Conservation (phyloP, 2,888 invertebrate species). For the Protula sp. region DNA sequence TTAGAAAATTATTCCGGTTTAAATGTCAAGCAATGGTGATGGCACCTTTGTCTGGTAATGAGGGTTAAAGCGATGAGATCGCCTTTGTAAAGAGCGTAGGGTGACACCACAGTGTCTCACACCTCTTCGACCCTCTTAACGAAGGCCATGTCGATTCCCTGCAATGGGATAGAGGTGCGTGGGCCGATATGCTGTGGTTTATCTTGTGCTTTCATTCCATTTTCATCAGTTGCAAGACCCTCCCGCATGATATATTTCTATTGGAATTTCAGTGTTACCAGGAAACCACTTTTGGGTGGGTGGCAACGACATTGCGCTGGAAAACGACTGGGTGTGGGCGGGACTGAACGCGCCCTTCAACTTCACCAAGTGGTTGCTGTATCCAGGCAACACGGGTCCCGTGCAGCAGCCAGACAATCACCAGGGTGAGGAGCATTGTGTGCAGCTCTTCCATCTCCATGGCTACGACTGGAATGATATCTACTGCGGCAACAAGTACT, state of each 20-base stretch:
- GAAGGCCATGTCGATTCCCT: no score
- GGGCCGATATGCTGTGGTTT: no score
- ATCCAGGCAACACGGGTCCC: not conserved
- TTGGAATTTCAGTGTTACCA: constrained; percentile 3
- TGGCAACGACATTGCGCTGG: constrained; percentile 6
- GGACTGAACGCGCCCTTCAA: constrained; percentile 6
- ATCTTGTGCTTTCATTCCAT: no score
- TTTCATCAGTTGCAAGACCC: no score
- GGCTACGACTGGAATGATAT: constrained; percentile 9
- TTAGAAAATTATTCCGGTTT: no score
- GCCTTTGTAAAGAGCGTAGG: no score
- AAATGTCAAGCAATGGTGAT: no score
- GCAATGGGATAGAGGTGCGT: no score
- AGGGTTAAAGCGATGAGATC: no score
- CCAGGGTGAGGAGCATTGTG: constrained; percentile 5
- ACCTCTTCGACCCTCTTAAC: no score
- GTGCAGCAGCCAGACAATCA: constrained; percentile 9
- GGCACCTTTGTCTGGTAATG: no score
- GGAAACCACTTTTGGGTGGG: constrained; percentile 8
- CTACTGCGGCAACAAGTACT: constrained; percentile 1
- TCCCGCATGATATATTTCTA: not conserved
- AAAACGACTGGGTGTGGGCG: constrained; percentile 7
- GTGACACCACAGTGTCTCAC: no score
- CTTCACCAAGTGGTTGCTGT: constrained; percentile 6
- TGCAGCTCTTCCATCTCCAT: constrained; percentile 7